phyloP scores from a whole-genome alignment of 2,888 invertebrate genomes.

The Tyria jacobaeae region DNA sequence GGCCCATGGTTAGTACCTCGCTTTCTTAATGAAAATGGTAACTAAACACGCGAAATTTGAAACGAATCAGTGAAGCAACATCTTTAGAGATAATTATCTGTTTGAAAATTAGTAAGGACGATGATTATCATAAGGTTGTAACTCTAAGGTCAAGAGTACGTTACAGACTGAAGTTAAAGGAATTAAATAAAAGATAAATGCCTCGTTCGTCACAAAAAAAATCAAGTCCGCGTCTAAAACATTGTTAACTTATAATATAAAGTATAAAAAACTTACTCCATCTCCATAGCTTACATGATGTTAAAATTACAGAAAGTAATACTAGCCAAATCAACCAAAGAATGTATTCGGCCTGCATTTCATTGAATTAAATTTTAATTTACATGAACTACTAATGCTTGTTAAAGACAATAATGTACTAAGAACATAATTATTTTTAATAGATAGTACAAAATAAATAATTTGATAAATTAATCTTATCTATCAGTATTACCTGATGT shows the following conservation, averaged over 20 bases:
- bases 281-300: slow-evolving; percentile 1
- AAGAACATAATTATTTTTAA: slow-evolving; percentile 7
- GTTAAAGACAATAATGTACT: slow-evolving; percentile 2
- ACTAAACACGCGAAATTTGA: no score
- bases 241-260: background rate
- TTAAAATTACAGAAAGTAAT: background rate
- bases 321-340: slow-evolving; percentile 4
- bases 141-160: no score
- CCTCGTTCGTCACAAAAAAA: background rate
- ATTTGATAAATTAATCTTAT: slow-evolving; percentile 6
- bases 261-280: slow-evolving; percentile 4
- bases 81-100: no score
- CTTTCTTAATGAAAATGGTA: no score
- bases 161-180: no score
- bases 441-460: slow-evolving; percentile 3
- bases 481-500: background rate
- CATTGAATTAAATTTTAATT: background rate
- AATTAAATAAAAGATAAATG: no score
- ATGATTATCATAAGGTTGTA: no score
- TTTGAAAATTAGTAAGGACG: no score
- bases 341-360: slow-evolving; percentile 5
- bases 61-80: no score
- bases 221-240: no score
- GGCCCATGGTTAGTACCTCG: no score
- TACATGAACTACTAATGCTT: background rate